A percentile compares a stretch with the other conserved stretches of the same genome.
Conservation (phyloP, 2,797 vertebrate species). For the Rhinichthys osculus region DNA sequence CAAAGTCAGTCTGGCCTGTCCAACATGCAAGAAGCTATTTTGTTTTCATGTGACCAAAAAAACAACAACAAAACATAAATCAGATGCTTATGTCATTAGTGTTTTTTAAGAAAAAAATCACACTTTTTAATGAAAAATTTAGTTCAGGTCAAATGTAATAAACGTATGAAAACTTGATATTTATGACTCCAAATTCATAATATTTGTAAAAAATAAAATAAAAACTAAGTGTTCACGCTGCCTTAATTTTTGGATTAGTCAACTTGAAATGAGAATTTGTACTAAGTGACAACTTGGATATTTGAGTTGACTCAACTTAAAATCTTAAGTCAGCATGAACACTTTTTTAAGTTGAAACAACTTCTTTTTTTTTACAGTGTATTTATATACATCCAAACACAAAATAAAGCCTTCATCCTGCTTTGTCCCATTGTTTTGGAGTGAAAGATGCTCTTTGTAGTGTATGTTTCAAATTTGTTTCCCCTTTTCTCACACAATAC, state of each 20-base stretch:
- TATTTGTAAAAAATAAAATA: not conserved
- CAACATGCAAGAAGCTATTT: not conserved
- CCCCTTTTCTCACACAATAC: not conserved
- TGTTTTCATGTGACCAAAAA: not conserved
- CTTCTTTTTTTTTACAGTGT: too few relatives aligned
- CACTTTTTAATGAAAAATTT: not conserved
- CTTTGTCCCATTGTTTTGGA: not conserved
- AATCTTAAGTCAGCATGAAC: too few relatives aligned
- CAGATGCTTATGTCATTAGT: not conserved
- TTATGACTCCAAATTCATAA: not conserved
- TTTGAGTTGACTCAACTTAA: too few relatives aligned
- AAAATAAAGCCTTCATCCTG: not conserved
- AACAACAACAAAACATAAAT: not conserved
- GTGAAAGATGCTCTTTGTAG: not conserved
- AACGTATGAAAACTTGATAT: not conserved
- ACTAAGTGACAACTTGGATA: too few relatives aligned
- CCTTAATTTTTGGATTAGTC: too few relatives aligned
- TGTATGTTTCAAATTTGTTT: not conserved
- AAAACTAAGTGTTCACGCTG: too few relatives aligned
- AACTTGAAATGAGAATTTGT: too few relatives aligned
- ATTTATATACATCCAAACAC: not conserved
- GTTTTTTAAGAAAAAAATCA: not conserved
- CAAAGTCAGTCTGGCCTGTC: not conserved
- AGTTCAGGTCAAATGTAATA: not conserved
- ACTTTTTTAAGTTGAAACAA: too few relatives aligned